Evolutionary conservation across 1,140 invertebrate species (phyloP).

Genomic region (Phocides pigmalion): DNA sequence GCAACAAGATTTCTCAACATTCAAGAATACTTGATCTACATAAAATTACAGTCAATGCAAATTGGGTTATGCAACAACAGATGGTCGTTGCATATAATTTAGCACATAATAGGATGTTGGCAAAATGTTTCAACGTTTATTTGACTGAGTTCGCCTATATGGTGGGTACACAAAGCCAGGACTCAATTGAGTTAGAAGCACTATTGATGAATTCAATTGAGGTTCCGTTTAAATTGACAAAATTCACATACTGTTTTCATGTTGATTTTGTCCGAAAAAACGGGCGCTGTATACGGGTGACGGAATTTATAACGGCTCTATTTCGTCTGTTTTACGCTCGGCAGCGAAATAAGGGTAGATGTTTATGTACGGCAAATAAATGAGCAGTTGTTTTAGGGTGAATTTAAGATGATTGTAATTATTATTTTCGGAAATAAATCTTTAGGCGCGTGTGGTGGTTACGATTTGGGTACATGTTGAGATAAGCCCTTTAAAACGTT

Average conservation of each 20-base stretch:
- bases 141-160: slow-evolving; percentile 2
- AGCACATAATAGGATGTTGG: not conserved
- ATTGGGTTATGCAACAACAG: not conserved
- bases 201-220: slow-evolving; percentile 38
- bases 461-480: too few relatives aligned
- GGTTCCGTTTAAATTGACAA: slow-evolving; percentile 33
- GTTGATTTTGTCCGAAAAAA: slow-evolving; percentile 25
- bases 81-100: not conserved
- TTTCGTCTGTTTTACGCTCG: slow-evolving; percentile 12
- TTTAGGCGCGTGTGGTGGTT: too few relatives aligned
- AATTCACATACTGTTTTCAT: slow-evolving; percentile 27
- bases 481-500: too few relatives aligned
- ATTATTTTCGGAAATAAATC: too few relatives aligned
- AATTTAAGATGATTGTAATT: not conserved
- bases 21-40: not conserved
- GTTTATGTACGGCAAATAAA: slow-evolving; percentile 1
- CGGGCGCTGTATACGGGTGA: slow-evolving; percentile 21
- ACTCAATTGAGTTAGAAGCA: slow-evolving; percentile 19
- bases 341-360: not conserved
- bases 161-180: slow-evolving; percentile 16
- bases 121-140: slow-evolving; percentile 2
- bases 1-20: too few relatives aligned
- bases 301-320: slow-evolving; percentile 21
- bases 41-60: not conserved
- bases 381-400: not conserved